A percentile compares a stretch with the other conserved stretches of the same genome.
Conservation (phyloP, 2,888 invertebrate species). For the Drosophila neutralis region DNA sequence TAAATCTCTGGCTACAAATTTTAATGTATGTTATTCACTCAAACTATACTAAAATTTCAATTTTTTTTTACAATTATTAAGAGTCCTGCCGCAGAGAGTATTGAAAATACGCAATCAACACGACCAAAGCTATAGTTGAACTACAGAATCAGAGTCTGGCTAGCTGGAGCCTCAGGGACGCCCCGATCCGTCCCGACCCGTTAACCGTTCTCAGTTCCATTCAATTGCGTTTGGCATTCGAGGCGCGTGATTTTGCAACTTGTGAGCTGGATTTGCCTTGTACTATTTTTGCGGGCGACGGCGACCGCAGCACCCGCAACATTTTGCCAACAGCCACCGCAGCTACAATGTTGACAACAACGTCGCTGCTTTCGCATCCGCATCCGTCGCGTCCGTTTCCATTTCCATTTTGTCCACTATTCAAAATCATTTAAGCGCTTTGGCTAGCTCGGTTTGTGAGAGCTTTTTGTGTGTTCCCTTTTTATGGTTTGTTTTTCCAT, state of each 20-base stretch:
- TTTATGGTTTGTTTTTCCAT: conserved; percentile 27
- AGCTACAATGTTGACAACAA: conserved; percentile 76
- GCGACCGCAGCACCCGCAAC: conserved; percentile 55
- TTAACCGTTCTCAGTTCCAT: conserved; percentile 48
- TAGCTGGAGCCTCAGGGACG: conserved; percentile 14
- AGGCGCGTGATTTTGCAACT: conserved; percentile 79
- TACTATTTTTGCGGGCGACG: conserved; percentile 59
- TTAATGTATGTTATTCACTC: neutral
- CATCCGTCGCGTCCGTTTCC: conserved; percentile 43
- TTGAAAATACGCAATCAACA: neutral
- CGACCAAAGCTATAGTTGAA: conserved; percentile 11
- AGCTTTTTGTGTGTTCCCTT: conserved; percentile 33
- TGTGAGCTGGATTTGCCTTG: conserved; percentile 69
- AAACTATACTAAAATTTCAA: neutral
- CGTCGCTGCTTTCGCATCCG: conserved; percentile 11
- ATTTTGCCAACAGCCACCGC: conserved; percentile 56
- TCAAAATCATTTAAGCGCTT: conserved; percentile 79
- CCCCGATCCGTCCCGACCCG: neutral
- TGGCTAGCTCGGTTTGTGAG: conserved; percentile 41
- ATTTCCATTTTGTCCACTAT: conserved; percentile 63
- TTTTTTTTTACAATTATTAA: neutral
- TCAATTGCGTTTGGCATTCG: conserved; percentile 69
- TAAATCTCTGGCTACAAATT: neutral
- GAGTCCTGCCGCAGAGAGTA: conserved; percentile 1
- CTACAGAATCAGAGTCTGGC: conserved; percentile 9